Percentiles rank a stretch among this genome's conserved stretches.
Evolutionary conservation across 2,888 invertebrate species (phyloP).

Genomic region (Spisula solida): DNA sequence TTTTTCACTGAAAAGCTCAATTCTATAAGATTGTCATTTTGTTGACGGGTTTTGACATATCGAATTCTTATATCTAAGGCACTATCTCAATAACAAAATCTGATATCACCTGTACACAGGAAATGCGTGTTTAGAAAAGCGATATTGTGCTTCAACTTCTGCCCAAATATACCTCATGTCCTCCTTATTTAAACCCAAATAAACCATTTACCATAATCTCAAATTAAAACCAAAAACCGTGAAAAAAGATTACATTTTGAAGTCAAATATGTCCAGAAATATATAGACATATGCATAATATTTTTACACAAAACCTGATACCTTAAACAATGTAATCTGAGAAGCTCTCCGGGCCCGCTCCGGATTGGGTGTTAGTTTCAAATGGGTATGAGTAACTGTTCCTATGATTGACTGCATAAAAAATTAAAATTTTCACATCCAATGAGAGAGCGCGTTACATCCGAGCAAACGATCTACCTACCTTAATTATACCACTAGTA

Average conservation of each 20-base stretch:
- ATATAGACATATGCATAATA: conserved; percentile 28
- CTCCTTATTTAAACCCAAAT: background rate
- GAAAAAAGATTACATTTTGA: conserved; percentile 23
- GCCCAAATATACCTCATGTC: background rate
- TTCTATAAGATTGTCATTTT: background rate
- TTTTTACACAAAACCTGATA: conserved; percentile 35
- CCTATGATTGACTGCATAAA: conserved; percentile 66
- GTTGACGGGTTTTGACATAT: conserved; percentile 29
- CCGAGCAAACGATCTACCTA: conserved; percentile 60
- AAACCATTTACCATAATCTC: conserved; percentile 9
- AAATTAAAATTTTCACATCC: conserved; percentile 53
- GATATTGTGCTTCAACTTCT: background rate
- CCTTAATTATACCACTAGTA: conserved; percentile 61
- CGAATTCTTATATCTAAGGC: conserved; percentile 30
- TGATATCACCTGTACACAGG: conserved; percentile 39
- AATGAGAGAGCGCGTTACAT: conserved; percentile 66
- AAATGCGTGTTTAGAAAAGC: conserved; percentile 36
- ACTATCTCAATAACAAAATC: conserved; percentile 29
- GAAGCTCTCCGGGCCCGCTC: conserved; percentile 28
- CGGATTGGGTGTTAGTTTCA: conserved; percentile 53
- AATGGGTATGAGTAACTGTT: conserved; percentile 44
- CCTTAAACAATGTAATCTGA: conserved; percentile 43
- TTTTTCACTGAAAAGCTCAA: conserved; percentile 5
- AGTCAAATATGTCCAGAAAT: conserved; percentile 25
- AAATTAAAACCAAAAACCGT: conserved; percentile 22